These are phyloP conservation scores for Rhamnusium bicolor DNA, from an alignment of 2,888 invertebrate genomes.

Conservation along the genomic window DNA sequence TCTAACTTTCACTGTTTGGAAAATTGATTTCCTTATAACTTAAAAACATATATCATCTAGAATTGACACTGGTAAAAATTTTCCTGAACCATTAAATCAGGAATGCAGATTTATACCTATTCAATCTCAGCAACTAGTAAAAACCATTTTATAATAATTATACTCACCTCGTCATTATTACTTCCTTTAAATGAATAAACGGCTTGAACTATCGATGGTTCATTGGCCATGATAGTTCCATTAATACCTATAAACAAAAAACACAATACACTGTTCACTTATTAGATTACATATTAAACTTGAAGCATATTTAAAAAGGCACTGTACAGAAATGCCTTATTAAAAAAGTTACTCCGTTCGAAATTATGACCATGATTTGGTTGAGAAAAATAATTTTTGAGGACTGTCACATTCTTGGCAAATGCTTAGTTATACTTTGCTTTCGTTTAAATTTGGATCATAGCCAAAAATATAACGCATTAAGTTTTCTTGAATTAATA, in stretches of 20 bases:
- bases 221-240: conserved; percentile 72
- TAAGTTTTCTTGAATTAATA: conserved; percentile 56
- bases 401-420: conserved; percentile 72
- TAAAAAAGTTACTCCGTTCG: conserved; percentile 2
- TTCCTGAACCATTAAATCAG: too few relatives aligned
- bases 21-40: neutral
- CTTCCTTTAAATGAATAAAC: conserved; percentile 95
- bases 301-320: conserved; percentile 2
- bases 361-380: conserved; percentile 60
- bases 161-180: conserved; percentile 94
- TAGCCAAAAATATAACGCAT: conserved; percentile 62
- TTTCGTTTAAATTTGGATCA: conserved; percentile 62
- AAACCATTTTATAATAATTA: neutral
- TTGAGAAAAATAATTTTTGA: conserved; percentile 67
- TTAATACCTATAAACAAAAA: conserved; percentile 34
- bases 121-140: too few relatives aligned
- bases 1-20: neutral
- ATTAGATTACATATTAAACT: too few relatives aligned
- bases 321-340: neutral
- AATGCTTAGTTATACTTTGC: conserved; percentile 52
- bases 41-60: too few relatives aligned
- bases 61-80: too few relatives aligned
- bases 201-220: conserved; percentile 87
- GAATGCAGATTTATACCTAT: too few relatives aligned
- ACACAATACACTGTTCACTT: conserved; percentile 31